Conservation (phyloP, 2,113 vertebrate species). For the Platycercus adscitus region DNA sequence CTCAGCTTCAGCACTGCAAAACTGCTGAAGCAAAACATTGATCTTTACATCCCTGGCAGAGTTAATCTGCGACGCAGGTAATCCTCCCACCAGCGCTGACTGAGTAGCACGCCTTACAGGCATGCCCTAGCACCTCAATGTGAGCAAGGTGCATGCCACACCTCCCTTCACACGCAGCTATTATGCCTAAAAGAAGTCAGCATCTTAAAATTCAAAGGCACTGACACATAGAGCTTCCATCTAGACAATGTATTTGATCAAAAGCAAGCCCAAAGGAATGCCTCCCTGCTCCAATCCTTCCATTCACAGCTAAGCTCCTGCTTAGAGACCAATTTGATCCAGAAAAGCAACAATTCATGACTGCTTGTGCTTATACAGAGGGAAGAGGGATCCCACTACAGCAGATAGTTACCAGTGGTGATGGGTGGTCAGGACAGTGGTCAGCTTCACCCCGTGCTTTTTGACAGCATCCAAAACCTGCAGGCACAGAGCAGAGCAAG, state of each 20-base stretch:
- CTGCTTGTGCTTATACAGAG: not conserved
- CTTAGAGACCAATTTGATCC: not conserved
- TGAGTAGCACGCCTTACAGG: not conserved
- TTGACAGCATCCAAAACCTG: slow-evolving; percentile 91
- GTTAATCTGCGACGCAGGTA: not conserved
- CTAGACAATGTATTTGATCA: not conserved
- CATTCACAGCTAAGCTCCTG: not conserved
- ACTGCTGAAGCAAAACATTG: not conserved
- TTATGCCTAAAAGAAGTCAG: not conserved
- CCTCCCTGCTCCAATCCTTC: not conserved
- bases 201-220: not conserved
- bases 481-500: not conserved
- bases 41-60: not conserved
- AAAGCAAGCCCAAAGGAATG: not conserved
- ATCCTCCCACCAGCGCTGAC: not conserved
- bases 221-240: not conserved
- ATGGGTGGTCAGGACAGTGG: slow-evolving; percentile 93
- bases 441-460: slow-evolving; percentile 90
- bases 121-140: not conserved
- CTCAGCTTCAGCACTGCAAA: not conserved
- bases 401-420: slow-evolving; percentile 89
- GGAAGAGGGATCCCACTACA: not conserved
- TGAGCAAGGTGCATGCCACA: not conserved
- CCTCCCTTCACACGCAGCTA: not conserved
- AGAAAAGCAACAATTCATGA: not conserved